These are phyloP conservation scores for Patella pellucida DNA, from an alignment of 2,888 invertebrate species.

Conservation along the genomic window DNA sequence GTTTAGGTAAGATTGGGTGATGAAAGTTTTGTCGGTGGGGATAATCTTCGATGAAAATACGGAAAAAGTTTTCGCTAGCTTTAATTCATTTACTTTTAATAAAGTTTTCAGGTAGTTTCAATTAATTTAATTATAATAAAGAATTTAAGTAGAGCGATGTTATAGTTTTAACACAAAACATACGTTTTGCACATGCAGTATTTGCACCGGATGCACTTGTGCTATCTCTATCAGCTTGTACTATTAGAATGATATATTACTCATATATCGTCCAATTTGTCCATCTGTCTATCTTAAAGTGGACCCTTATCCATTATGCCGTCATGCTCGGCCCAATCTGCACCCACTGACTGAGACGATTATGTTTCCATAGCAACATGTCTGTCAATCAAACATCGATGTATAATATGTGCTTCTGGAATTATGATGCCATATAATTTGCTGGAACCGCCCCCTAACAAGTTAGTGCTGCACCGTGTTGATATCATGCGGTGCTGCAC, in stretches of 20 bases:
- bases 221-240: background rate
- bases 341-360: background rate
- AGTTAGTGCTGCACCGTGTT: background rate
- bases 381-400: background rate
- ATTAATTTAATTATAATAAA: too few relatives aligned
- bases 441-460: constrained; percentile 2
- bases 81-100: too few relatives aligned
- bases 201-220: constrained; percentile 1
- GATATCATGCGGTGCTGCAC: too few relatives aligned
- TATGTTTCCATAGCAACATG: background rate
- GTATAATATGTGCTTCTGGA: background rate
- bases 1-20: too few relatives aligned
- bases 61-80: too few relatives aligned
- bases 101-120: too few relatives aligned
- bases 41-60: too few relatives aligned
- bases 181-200: too few relatives aligned
- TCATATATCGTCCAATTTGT: background rate
- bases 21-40: too few relatives aligned
- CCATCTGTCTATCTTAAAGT: background rate
- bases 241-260: constrained; percentile 5
- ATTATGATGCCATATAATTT: background rate
- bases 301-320: constrained; percentile 3
- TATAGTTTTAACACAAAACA: too few relatives aligned
- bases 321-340: constrained; percentile 2
- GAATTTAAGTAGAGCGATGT: too few relatives aligned